These are phyloP conservation scores for Drosophila chauvacae DNA, from an alignment of 1,140 invertebrate species.

Conservation along the genomic window DNA sequence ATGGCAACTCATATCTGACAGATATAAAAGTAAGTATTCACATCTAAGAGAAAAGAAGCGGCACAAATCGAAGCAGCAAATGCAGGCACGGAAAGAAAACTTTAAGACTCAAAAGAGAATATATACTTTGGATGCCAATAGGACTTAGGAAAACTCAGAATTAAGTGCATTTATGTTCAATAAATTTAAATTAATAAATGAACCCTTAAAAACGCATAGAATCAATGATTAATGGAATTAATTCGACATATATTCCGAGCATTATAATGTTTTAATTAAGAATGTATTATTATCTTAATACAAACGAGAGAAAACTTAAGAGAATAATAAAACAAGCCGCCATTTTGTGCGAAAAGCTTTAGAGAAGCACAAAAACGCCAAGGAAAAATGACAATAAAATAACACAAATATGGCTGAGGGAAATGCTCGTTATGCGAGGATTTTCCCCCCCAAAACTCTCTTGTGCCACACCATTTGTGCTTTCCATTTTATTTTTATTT, in stretches of 20 bases:
- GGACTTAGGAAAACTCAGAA: too few species aligned
- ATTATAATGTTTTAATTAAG: too few species aligned
- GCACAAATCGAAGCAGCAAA: constrained; percentile 1
- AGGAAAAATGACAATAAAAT: constrained; percentile 82
- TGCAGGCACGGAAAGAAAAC: constrained; percentile 26
- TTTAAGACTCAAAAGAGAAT: neutral
- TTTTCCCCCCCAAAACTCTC: constrained; percentile 29
- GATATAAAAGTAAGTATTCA: constrained; percentile 62
- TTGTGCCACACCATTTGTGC: neutral
- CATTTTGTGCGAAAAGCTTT: constrained; percentile 49
- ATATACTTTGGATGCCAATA: neutral
- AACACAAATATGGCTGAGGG: constrained; percentile 83
- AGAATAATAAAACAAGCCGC: constrained; percentile 13
- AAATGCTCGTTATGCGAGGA: constrained; percentile 77
- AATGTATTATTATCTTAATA: neutral
- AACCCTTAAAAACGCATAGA: neutral
- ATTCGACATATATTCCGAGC: neutral
- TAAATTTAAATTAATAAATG: neutral
- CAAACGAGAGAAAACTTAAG: neutral
- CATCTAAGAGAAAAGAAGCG: constrained; percentile 15
- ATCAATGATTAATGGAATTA: neutral
- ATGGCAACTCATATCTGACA: constrained; percentile 81
- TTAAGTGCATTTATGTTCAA: too few species aligned
- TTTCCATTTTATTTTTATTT: constrained; percentile 73
- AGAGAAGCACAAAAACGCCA: constrained; percentile 5